These are phyloP conservation scores for Chlamydotis undulata DNA, from an alignment of 2,113 vertebrate genomes.

Conservation along the genomic window DNA sequence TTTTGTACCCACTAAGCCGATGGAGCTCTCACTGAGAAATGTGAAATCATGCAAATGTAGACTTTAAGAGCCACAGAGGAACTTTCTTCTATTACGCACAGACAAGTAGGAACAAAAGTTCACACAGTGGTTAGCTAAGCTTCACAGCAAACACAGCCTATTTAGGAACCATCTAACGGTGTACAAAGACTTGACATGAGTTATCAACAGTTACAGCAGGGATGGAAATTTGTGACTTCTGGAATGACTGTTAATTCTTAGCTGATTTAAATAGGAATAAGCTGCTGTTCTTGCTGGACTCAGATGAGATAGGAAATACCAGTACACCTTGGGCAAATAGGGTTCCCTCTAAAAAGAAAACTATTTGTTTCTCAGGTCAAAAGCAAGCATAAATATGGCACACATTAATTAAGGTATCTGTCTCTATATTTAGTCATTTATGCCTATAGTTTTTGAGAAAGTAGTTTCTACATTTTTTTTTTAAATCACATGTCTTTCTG, in stretches of 20 bases:
- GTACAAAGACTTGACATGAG: background rate
- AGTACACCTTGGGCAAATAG: background rate
- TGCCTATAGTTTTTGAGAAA: background rate
- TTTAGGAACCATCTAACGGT: background rate
- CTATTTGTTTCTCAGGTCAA: background rate
- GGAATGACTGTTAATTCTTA: background rate
- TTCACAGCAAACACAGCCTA: conserved; percentile 17
- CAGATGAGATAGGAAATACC: background rate
- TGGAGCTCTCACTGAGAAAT: conserved; percentile 40
- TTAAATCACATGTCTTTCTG: background rate
- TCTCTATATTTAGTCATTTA: background rate
- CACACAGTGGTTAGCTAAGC: conserved; percentile 31
- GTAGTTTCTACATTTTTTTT: background rate
- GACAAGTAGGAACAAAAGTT: conserved; percentile 12
- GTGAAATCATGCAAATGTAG: conserved; percentile 68
- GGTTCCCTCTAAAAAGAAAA: fast-evolving
- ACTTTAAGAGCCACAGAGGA: conserved; percentile 36
- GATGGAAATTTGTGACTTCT: background rate
- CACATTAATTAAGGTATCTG: background rate
- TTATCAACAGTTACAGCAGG: background rate
- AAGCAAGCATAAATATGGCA: background rate
- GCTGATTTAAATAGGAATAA: background rate
- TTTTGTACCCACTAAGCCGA: conserved; percentile 37
- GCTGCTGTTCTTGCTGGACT: background rate
- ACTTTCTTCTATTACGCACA: conserved; percentile 31